These are phyloP conservation scores for Quadriops clusia DNA, from an alignment of 2,888 invertebrate genomes.

Conservation along the genomic window DNA sequence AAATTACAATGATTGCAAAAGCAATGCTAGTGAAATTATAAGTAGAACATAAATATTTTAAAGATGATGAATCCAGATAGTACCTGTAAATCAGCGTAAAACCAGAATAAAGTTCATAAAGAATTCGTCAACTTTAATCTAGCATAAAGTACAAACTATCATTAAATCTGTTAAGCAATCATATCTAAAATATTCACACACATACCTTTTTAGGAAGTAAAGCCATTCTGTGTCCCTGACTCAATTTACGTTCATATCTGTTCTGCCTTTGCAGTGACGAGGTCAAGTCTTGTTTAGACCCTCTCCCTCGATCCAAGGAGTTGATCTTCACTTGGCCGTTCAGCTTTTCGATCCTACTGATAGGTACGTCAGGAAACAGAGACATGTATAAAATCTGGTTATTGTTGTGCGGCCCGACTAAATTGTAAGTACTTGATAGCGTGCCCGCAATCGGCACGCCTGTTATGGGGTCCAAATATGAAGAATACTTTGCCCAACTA, in stretches of 20 bases:
- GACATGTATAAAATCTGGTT: constrained; percentile 66
- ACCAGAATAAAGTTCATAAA: too few relatives aligned
- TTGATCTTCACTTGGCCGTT: constrained; percentile 18
- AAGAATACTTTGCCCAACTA: constrained; percentile 73
- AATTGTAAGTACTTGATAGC: constrained; percentile 43
- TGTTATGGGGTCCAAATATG: constrained; percentile 61
- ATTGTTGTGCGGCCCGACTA: constrained; percentile 58
- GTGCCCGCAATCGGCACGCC: constrained; percentile 63
- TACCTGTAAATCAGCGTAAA: too few relatives aligned
- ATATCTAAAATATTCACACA: too few relatives aligned
- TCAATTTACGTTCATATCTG: constrained; percentile 34
- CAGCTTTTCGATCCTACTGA: constrained; percentile 9
- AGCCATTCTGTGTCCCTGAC: constrained; percentile 30
- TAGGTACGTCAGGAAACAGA: constrained; percentile 50
- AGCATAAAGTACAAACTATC: too few relatives aligned
- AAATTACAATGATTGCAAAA: too few relatives aligned
- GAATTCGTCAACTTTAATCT: too few relatives aligned
- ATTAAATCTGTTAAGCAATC: too few relatives aligned
- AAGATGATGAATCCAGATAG: too few relatives aligned
- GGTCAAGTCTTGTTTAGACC: background rate
- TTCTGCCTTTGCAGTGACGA: constrained; percentile 28
- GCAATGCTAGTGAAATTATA: too few relatives aligned
- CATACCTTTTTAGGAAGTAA: constrained; percentile 32
- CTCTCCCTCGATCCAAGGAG: background rate
- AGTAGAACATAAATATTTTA: too few relatives aligned